Percentiles rank a stretch among this genome's conserved stretches.
phyloP scores from a whole-genome alignment of 1,140 invertebrate genomes.

The Hyposmocoma kahamanoa region DNA sequence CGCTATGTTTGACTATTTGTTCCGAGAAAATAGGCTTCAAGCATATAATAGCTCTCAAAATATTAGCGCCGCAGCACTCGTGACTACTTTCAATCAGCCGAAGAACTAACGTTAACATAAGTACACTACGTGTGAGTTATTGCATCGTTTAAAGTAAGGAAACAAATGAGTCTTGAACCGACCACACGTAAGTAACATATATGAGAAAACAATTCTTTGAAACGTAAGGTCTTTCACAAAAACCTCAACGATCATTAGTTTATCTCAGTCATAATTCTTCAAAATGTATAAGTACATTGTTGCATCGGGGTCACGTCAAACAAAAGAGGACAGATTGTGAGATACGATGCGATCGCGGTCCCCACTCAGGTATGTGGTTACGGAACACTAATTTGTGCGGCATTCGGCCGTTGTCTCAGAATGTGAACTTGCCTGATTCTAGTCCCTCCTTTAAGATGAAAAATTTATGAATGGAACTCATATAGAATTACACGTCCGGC shows the following conservation, averaged over 20 bases:
- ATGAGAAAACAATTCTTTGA: too few relatives aligned
- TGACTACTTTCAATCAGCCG: too few relatives aligned
- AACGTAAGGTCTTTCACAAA: too few relatives aligned
- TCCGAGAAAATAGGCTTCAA: slow-evolving; percentile 21
- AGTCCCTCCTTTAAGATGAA: slow-evolving; percentile 1
- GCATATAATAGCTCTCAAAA: neutral
- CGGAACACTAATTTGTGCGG: slow-evolving; percentile 29
- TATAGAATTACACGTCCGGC: slow-evolving; percentile 9
- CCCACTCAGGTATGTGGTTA: slow-evolving; percentile 23
- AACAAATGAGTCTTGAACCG: too few relatives aligned
- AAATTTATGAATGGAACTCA: slow-evolving; percentile 15
- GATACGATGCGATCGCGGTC: slow-evolving; percentile 8
- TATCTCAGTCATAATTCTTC: too few relatives aligned
- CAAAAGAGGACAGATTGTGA: slow-evolving; percentile 13
- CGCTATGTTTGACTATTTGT: slow-evolving; percentile 21
- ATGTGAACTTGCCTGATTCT: slow-evolving; percentile 14
- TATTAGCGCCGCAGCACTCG: neutral
- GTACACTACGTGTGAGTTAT: too few relatives aligned
- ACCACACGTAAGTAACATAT: too few relatives aligned
- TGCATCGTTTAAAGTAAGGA: too few relatives aligned
- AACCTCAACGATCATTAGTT: too few relatives aligned
- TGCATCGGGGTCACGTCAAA: neutral
- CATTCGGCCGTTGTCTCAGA: slow-evolving; percentile 24
- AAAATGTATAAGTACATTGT: too few relatives aligned
- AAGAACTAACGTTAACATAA: too few relatives aligned